A percentile compares a stretch with the other conserved stretches of the same genome.
Evolutionary conservation across 2,113 vertebrate species (phyloP).

Genomic region (Misgurnus anguillicaudatus): DNA sequence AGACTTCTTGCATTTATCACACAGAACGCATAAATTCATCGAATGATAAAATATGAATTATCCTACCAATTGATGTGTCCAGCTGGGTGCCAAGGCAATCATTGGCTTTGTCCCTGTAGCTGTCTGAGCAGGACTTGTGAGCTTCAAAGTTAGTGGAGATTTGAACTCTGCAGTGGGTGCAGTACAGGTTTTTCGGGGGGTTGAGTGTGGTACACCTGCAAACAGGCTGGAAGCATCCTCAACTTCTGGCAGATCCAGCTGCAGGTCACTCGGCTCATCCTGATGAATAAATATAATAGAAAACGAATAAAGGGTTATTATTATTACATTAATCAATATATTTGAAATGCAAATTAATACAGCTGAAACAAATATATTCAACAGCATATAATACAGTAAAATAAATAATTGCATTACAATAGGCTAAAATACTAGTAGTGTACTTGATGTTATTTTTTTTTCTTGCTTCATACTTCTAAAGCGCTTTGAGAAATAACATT

Average conservation of each 20-base stretch:
- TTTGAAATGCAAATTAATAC: neutral
- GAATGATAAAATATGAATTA: neutral
- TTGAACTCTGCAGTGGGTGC: neutral
- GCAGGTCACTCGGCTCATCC: neutral
- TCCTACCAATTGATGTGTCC: neutral
- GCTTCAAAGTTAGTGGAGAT: neutral
- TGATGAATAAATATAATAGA: neutral
- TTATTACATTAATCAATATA: neutral
- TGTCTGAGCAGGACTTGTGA: neutral
- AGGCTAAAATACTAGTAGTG: too few relatives aligned
- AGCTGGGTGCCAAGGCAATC: neutral
- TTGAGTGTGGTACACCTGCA: neutral
- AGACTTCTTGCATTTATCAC: neutral
- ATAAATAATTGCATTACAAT: neutral
- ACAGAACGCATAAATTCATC: neutral
- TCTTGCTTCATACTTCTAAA: too few relatives aligned
- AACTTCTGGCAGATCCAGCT: neutral
- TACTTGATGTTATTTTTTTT: too few relatives aligned
- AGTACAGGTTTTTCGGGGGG: neutral
- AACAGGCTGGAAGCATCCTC: neutral
- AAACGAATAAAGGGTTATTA: too few relatives aligned
- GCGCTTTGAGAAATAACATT: too few relatives aligned
- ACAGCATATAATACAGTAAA: neutral
- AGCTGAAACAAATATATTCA: neutral
- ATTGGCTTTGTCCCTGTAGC: neutral